These are phyloP conservation scores for Drosophila bocki DNA, from an alignment of 1,140 invertebrate genomes.

Conservation along the genomic window DNA sequence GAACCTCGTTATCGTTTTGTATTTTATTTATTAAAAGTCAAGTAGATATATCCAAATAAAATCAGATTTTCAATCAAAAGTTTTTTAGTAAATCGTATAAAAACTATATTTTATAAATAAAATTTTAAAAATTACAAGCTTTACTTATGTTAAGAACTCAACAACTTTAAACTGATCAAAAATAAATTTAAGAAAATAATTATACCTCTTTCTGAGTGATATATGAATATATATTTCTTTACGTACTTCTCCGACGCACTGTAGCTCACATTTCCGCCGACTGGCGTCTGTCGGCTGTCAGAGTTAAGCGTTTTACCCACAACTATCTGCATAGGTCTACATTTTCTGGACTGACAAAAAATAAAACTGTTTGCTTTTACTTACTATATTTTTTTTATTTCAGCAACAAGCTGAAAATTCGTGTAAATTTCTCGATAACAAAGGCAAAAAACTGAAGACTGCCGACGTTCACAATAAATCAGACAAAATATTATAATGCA, in stretches of 20 bases:
- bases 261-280: constrained; percentile 39
- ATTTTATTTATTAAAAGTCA: too few relatives aligned
- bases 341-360: constrained; percentile 47
- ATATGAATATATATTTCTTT: too few relatives aligned
- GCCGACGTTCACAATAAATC: constrained; percentile 52
- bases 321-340: constrained; percentile 44
- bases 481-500: constrained; percentile 22
- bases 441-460: constrained; percentile 60
- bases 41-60: too few relatives aligned
- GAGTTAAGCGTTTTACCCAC: constrained; percentile 61
- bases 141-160: too few relatives aligned
- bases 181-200: too few relatives aligned
- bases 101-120: too few relatives aligned
- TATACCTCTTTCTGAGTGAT: too few relatives aligned
- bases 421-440: constrained; percentile 76
- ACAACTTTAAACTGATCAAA: too few relatives aligned
- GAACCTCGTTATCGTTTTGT: too few relatives aligned
- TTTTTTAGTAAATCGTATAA: too few relatives aligned
- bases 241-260: constrained; percentile 15
- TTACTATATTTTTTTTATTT: constrained; percentile 52
- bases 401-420: constrained; percentile 81
- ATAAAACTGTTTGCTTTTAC: constrained; percentile 64
- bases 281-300: constrained; percentile 74
- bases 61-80: too few relatives aligned
- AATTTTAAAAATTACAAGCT: too few relatives aligned